These are phyloP conservation scores for Phrynocephalus guinanensis DNA, from an alignment of 2,797 vertebrate genomes.

Conservation along the genomic window DNA sequence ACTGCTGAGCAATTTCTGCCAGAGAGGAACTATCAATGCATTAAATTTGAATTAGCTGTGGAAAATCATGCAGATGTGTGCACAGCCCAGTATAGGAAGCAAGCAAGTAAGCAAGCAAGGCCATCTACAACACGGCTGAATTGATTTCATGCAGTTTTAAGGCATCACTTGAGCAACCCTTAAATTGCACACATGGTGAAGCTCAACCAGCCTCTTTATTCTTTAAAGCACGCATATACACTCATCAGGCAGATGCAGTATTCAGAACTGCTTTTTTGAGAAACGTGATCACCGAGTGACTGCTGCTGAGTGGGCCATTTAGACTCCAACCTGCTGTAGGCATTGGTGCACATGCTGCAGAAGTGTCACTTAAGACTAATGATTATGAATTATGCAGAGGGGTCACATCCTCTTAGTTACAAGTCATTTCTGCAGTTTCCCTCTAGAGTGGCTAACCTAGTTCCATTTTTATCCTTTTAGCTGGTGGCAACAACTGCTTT, in stretches of 20 bases:
- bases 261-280: constrained; percentile 68
- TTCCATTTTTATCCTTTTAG: constrained; percentile 56
- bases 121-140: constrained; percentile 77
- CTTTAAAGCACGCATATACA: constrained; percentile 24
- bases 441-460: constrained; percentile 68
- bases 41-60: constrained; percentile 84
- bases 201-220: constrained; percentile 79
- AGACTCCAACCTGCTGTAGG: constrained; percentile 57
- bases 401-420: constrained; percentile 81
- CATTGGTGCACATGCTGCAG: constrained; percentile 70
- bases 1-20: constrained; percentile 75
- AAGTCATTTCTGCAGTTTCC: constrained; percentile 80
- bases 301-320: constrained; percentile 72
- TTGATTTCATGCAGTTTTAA: constrained; percentile 81
- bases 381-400: constrained; percentile 84
- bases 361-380: constrained; percentile 83
- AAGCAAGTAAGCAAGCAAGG: constrained; percentile 59
- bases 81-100: constrained; percentile 75
- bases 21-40: constrained; percentile 81
- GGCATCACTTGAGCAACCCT: constrained; percentile 80
- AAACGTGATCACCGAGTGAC: constrained; percentile 70
- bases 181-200: constrained; percentile 78
- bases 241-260: constrained; percentile 61
- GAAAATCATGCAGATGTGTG: constrained; percentile 84
- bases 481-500: constrained; percentile 70